phyloP scores from a whole-genome alignment of 2,113 vertebrate species.

The Arothron firmamentum region DNA sequence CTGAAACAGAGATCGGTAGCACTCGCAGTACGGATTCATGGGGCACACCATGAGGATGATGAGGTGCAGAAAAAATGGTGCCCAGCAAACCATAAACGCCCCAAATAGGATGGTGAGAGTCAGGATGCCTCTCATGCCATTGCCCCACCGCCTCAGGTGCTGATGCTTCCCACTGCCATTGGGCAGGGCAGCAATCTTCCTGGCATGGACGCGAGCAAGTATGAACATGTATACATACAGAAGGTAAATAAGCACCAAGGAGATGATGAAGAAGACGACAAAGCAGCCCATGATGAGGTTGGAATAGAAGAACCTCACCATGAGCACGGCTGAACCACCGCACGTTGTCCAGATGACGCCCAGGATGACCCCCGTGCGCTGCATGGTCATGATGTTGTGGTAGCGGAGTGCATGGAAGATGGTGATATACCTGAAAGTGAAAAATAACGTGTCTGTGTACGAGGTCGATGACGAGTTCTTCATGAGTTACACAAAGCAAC shows the following conservation, averaged over 20 bases:
- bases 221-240: constrained; percentile 94
- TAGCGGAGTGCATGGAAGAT: constrained; percentile 91
- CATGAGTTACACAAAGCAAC: too few species aligned
- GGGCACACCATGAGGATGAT: constrained; percentile 86
- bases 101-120: constrained; percentile 91
- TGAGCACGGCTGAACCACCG: constrained; percentile 74
- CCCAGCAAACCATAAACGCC: constrained; percentile 89
- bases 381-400: constrained; percentile 87
- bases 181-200: constrained; percentile 77
- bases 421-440: constrained; percentile 80
- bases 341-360: constrained; percentile 81
- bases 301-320: constrained; percentile 81
- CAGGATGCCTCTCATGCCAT: constrained; percentile 83
- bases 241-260: constrained; percentile 83
- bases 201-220: constrained; percentile 84
- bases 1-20: constrained; percentile 90
- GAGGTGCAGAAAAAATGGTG: constrained; percentile 88
- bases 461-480: too few species aligned
- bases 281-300: constrained; percentile 82
- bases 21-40: constrained; percentile 89
- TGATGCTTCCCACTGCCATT: constrained; percentile 30
- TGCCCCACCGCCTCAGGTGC: constrained; percentile 58
- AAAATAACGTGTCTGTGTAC: neutral
- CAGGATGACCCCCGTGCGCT: constrained; percentile 72
- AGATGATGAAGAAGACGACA: constrained; percentile 79